A percentile compares a stretch with the other conserved stretches of the same genome.
Conservation (phyloP, 2,888 invertebrate genomes). For the Arctia plantaginis region DNA sequence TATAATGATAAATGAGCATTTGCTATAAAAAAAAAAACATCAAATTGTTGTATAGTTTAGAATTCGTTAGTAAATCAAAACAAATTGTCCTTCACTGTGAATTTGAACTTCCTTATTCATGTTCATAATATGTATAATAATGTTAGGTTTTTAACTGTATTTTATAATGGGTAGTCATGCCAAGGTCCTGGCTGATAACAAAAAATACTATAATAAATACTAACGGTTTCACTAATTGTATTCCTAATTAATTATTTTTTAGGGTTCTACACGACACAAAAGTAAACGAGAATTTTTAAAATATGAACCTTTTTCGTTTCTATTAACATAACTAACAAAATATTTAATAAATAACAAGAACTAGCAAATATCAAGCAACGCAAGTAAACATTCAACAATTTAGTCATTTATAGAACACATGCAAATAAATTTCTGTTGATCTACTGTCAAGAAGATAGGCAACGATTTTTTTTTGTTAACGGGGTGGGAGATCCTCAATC, state of each 20-base stretch:
- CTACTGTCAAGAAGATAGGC: too few relatives aligned
- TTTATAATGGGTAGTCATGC: neutral
- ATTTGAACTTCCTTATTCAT: constrained; percentile 7
- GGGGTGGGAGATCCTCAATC: too few relatives aligned
- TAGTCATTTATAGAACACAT: too few relatives aligned
- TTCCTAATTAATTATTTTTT: neutral
- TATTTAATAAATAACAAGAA: too few relatives aligned
- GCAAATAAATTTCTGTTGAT: too few relatives aligned
- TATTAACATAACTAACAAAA: too few relatives aligned
- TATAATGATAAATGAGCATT: neutral
- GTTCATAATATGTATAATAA: neutral
- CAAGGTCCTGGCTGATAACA: constrained; percentile 2
- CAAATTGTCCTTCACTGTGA: neutral
- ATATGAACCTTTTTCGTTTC: too few relatives aligned
- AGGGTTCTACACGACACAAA: neutral
- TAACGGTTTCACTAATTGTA: neutral
- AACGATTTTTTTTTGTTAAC: too few relatives aligned
- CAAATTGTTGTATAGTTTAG: neutral
- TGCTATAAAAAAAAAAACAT: neutral
- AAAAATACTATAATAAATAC: neutral
- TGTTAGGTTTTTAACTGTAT: neutral
- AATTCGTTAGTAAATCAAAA: neutral
- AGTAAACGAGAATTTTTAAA: neutral
- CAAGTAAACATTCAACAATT: too few relatives aligned
- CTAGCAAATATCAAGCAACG: too few relatives aligned